These are phyloP conservation scores for Rhadina sibilatrix DNA, from an alignment of 2,113 vertebrate species.

Conservation along the genomic window DNA sequence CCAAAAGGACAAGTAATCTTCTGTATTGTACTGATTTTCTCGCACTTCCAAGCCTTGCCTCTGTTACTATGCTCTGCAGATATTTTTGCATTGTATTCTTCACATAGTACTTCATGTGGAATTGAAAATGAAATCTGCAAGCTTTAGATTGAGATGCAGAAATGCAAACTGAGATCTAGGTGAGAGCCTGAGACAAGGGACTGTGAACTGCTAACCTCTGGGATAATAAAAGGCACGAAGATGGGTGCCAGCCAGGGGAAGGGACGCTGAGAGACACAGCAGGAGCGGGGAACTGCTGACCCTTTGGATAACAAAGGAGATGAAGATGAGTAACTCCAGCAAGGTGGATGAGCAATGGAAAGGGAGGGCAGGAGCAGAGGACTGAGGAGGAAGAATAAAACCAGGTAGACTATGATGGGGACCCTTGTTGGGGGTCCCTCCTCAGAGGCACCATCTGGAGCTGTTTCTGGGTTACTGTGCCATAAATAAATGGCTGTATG, in stretches of 20 bases:
- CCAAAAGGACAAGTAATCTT: conserved; percentile 1
- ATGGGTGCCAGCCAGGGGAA: background rate
- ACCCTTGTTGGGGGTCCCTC: background rate
- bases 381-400: background rate
- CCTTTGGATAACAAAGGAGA: background rate
- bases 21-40: background rate
- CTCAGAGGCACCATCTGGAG: accelerated
- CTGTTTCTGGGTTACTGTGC: background rate
- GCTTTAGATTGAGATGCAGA: background rate
- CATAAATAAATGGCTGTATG: accelerated
- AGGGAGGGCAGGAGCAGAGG: background rate
- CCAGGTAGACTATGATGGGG: background rate
- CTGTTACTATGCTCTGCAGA: background rate
- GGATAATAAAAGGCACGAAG: background rate
- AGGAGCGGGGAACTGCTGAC: background rate
- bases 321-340: accelerated
- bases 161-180: background rate
- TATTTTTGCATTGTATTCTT: background rate
- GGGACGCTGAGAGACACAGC: background rate
- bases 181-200: background rate
- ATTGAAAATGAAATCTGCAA: background rate
- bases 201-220: accelerated
- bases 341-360: background rate
- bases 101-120: background rate
- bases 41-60: background rate